Evolutionary conservation across 1,140 invertebrate genomes (phyloP).

Genomic region (Euborellia annulipes): DNA sequence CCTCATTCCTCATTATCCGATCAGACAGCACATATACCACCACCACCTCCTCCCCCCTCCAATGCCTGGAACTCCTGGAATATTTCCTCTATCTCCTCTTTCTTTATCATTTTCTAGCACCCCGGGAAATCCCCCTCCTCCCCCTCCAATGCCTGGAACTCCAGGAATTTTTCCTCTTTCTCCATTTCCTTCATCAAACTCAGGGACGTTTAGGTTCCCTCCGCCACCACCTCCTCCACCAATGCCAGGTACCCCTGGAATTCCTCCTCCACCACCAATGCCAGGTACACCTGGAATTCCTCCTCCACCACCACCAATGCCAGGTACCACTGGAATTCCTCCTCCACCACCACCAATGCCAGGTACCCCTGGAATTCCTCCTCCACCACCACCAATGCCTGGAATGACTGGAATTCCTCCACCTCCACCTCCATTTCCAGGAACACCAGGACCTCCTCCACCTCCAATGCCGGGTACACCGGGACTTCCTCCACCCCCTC

Average conservation of each 20-base stretch:
- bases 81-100: conserved; percentile 10
- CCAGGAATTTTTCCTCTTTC: conserved; percentile 14
- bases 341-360: conserved; percentile 14
- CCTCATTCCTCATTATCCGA: conserved; percentile 3
- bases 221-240: conserved; percentile 11
- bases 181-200: conserved; percentile 11
- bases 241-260: conserved; percentile 9
- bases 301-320: conserved; percentile 11
- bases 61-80: conserved; percentile 5
- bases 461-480: conserved; percentile 10
- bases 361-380: background rate
- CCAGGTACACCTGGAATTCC: conserved; percentile 4
- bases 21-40: conserved; percentile 5
- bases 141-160: conserved; percentile 7
- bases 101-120: background rate
- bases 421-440: conserved; percentile 9
- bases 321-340: conserved; percentile 5
- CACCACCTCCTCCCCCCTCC: conserved; percentile 13
- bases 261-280: conserved; percentile 12
- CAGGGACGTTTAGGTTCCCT: too few relatives aligned
- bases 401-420: conserved; percentile 11
- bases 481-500: background rate
- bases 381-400: conserved; percentile 8
- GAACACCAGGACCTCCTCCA: conserved; percentile 1
- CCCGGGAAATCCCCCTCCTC: conserved; percentile 13